These are phyloP conservation scores for Trigoniulus corallinus DNA, from an alignment of 1,140 invertebrate genomes.

Conservation along the genomic window DNA sequence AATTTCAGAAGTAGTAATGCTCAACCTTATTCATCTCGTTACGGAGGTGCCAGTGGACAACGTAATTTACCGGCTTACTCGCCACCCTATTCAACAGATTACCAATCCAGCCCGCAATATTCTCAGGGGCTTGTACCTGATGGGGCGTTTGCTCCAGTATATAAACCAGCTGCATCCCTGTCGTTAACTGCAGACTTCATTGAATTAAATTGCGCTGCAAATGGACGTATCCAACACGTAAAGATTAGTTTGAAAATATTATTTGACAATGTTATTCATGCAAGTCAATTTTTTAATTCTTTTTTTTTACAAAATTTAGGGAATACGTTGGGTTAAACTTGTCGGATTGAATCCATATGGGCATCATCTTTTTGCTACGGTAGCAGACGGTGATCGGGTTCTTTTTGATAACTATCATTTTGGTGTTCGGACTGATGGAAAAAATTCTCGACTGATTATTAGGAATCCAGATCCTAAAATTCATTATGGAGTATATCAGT, in stretches of 20 bases:
- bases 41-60: too few species aligned
- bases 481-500: constrained; percentile 7
- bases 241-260: neutral
- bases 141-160: constrained; percentile 3
- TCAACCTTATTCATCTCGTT: too few species aligned
- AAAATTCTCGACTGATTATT: constrained; percentile 3
- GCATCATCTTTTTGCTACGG: constrained; percentile 1
- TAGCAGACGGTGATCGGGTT: constrained; percentile 2
- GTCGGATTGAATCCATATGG: neutral
- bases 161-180: neutral
- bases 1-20: too few species aligned
- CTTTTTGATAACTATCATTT: constrained; percentile 5
- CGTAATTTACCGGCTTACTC: too few species aligned
- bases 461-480: constrained; percentile 3
- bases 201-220: constrained; percentile 2
- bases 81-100: too few species aligned
- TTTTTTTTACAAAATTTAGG: neutral
- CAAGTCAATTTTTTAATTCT: neutral
- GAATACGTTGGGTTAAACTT: constrained; percentile 6
- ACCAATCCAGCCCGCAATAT: too few species aligned
- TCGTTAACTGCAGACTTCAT: constrained; percentile 2
- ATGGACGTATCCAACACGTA: constrained; percentile 1
- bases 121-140: too few species aligned
- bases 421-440: constrained; percentile 3
- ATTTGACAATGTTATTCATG: neutral